Evolutionary conservation across 1,140 invertebrate species (phyloP).

Genomic region (Pseudomyrmex cubaensis): DNA sequence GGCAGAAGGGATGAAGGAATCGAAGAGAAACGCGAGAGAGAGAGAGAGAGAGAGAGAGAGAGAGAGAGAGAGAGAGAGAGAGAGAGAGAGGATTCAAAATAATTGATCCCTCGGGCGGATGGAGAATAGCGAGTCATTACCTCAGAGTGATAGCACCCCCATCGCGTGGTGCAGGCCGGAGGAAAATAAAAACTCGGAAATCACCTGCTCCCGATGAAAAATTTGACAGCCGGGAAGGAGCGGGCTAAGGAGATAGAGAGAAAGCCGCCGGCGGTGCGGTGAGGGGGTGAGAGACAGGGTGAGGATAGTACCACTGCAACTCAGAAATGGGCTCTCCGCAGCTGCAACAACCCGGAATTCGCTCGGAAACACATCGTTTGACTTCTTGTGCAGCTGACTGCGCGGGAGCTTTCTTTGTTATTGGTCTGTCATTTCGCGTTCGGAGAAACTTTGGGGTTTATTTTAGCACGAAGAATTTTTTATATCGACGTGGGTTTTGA

Average conservation of each 20-base stretch:
- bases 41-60: not conserved
- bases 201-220: constrained; percentile 73
- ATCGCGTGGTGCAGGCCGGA: constrained; percentile 52
- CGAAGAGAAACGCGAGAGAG: not conserved
- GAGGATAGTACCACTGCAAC: constrained; percentile 12
- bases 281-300: not conserved
- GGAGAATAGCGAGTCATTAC: constrained; percentile 77
- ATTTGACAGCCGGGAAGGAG: constrained; percentile 62
- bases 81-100: constrained; percentile 72
- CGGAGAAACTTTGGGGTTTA: not conserved
- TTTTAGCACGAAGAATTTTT: constrained; percentile 11
- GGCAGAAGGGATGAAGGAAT: constrained; percentile 21
- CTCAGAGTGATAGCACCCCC: constrained; percentile 69
- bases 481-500: not conserved
- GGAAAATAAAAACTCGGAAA: constrained; percentile 78
- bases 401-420: constrained; percentile 30
- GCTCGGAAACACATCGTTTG: constrained; percentile 32
- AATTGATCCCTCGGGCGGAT: constrained; percentile 78
- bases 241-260: constrained; percentile 32
- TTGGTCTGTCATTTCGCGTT: constrained; percentile 19
- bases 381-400: constrained; percentile 46
- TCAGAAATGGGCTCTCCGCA: constrained; percentile 34
- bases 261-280: constrained; percentile 4
- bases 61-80: not conserved
- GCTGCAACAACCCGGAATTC: constrained; percentile 53